Evolutionary conservation across 2,888 invertebrate species (phyloP), one percentile per base, ranked within the genome.

Genomic region (Acanthacorydalis orientalis): DNA sequence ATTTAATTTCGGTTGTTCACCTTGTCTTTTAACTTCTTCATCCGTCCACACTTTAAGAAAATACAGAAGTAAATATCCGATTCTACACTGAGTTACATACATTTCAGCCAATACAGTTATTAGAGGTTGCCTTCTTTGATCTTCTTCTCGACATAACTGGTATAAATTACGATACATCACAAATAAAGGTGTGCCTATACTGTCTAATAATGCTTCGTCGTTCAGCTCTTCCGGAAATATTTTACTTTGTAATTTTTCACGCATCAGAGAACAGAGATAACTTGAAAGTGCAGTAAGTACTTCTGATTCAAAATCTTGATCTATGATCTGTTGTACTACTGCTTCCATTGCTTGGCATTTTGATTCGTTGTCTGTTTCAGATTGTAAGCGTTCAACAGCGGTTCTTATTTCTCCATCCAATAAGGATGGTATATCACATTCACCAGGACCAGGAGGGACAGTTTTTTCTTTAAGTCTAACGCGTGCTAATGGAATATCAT

Each of bases 41-140:
- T 68, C 59, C 37, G 68, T 70, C 75, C 84, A 72, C 51, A 84
- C 85, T 75, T 89, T 91, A 53, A 91, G 71, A 67, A 89, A 95
- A 69, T 91, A 93, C 45, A 95, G 68, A 52, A 95, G 72, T 57
- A 86, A 75, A 65, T 88, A 92, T 42, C 93, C 93, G 49, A 89
- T 74, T 60, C 78, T 75, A 10, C 82, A 77, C 58, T 85, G 76
- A 57, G 72, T 77, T 56, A 70, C 65, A 56, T 83, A 77, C 68
- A 92, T 80, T 63, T 90, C 89, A 53, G 83, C 82, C 49, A 92
- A 69, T 43, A 95, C 71, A 54, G 81, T 77, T 53, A 89, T 69
- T 53, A 91, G 69, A 33, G 88, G 78, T 65, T 87, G 86, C 54
- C 85, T 76, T 51, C 77, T 74, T 57, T 83, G 71, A 64, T 84